Conservation (phyloP, 2,888 invertebrate genomes). For the Drosophila parthenogenetica region DNA sequence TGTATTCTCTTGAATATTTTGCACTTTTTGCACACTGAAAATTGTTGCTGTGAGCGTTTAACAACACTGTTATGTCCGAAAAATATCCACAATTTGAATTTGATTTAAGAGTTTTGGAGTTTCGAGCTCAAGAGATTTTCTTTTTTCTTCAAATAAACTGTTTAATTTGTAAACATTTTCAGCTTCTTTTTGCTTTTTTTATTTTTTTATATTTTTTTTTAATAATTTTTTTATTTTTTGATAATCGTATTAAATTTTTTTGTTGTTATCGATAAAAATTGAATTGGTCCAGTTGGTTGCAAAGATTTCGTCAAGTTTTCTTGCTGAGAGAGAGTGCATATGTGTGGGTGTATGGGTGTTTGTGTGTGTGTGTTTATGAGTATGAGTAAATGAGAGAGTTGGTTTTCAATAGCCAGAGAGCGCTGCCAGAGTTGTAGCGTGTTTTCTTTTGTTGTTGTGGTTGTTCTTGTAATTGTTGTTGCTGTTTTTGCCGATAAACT, state of each 20-base stretch:
- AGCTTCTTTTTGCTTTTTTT: constrained; percentile 22
- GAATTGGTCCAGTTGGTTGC: constrained; percentile 76
- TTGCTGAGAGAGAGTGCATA: constrained; percentile 32
- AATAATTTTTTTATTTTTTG: constrained; percentile 17
- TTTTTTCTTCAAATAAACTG: constrained; percentile 51
- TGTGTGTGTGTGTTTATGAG: constrained; percentile 30
- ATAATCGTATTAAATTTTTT: constrained; percentile 19
- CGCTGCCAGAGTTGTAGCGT: constrained; percentile 77
- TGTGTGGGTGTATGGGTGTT: constrained; percentile 9
- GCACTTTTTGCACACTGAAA: constrained; percentile 63
- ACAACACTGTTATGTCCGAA: constrained; percentile 62
- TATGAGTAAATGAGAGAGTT: constrained; percentile 40
- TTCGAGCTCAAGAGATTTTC: constrained; percentile 32
- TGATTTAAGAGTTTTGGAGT: constrained; percentile 24
- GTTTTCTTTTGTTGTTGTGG: constrained; percentile 38
- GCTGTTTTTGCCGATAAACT: constrained; percentile 47
- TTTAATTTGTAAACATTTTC: constrained; percentile 50
- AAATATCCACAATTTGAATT: constrained; percentile 40
- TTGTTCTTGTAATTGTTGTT: constrained; percentile 36
- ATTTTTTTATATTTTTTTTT: constrained; percentile 9
- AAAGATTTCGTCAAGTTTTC: constrained; percentile 56
- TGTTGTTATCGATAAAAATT: constrained; percentile 63
- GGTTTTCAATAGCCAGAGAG: constrained; percentile 64
- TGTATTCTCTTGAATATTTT: constrained; percentile 20
- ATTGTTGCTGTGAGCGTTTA: constrained; percentile 51